Evolutionary conservation across 2,888 invertebrate genomes (phyloP), one percentile per base, ranked within the genome.

Genomic region (Cynaeus angustus): DNA sequence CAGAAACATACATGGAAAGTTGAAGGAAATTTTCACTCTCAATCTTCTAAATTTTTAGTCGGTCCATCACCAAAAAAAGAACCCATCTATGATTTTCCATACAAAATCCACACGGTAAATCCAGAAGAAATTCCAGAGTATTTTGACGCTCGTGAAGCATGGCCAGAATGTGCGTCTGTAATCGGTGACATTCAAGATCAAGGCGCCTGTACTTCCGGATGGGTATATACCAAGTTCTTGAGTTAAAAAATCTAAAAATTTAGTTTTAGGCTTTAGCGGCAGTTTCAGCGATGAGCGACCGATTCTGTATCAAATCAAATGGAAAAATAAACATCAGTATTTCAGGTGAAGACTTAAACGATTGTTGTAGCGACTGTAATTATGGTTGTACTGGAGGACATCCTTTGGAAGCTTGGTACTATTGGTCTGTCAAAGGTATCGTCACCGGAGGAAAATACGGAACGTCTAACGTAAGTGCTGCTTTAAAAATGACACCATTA

Each of bases 191-290:
- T 95, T 59, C 87, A 94, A 72, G 94, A 95, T 83, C 95, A 95
- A 83, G 93, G 93, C 1, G 90, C 92, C 7, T 97, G 96, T 83
- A 96, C 96, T 28, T 95, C 95, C 30, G 97, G 97, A 85, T 96
- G 95, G 95, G 89, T 89, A 82, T 13, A 14, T 43, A 14, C 43
- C 41, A 21, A 4, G 21, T 1, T 3, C n/a, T 26, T 38, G 10
- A 37, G n/a, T 41, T 3, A 37, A 38, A 38, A 14, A 52, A 6
- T 9, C 26, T 30, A 37, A 8, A 21, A 30, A 3, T 16, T 46
- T 28, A n/a, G 45, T 74, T 3, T 13, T 74, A 89, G 89, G 95
- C 95, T 1, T 94, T 95, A 83, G 95, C 93, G 41, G 94, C 95
- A 8, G 95, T 92, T 0, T 94, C 94, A 83, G 93, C 95, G 1